These are phyloP conservation scores for Todus mexicanus DNA, from an alignment of 2,797 vertebrate species.

Conservation along the genomic window DNA sequence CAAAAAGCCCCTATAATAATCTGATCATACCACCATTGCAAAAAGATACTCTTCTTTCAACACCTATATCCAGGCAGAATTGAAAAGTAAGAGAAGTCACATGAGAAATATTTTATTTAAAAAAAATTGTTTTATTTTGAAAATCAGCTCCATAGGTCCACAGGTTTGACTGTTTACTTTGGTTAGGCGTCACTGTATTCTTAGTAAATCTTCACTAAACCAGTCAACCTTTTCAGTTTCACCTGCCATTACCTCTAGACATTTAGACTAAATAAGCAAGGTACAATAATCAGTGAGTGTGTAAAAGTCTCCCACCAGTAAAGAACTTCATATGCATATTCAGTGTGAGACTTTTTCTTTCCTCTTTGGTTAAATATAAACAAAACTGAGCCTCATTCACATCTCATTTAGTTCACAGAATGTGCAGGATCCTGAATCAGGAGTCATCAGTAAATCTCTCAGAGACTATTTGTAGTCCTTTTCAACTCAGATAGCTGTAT, in stretches of 20 bases:
- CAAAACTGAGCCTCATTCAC: background rate
- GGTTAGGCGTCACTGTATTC: background rate
- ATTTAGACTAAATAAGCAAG: background rate
- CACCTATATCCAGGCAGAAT: background rate
- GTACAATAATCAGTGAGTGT: background rate
- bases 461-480: background rate
- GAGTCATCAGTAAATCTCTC: background rate
- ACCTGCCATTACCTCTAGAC: background rate
- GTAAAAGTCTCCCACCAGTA: background rate
- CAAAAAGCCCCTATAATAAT: accelerated
- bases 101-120: background rate
- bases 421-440: accelerated
- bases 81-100: background rate
- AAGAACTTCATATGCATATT: background rate
- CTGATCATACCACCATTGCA: background rate
- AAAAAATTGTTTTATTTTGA: background rate
- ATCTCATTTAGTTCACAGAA: background rate
- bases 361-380: background rate
- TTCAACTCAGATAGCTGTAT: background rate
- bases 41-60: background rate
- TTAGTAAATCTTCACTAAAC: background rate
- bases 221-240: background rate
- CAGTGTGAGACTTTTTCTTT: background rate
- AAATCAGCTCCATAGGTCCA: background rate
- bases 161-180: background rate